phyloP scores from a whole-genome alignment of 2,113 vertebrate species.

The Calidris pygmaea region DNA sequence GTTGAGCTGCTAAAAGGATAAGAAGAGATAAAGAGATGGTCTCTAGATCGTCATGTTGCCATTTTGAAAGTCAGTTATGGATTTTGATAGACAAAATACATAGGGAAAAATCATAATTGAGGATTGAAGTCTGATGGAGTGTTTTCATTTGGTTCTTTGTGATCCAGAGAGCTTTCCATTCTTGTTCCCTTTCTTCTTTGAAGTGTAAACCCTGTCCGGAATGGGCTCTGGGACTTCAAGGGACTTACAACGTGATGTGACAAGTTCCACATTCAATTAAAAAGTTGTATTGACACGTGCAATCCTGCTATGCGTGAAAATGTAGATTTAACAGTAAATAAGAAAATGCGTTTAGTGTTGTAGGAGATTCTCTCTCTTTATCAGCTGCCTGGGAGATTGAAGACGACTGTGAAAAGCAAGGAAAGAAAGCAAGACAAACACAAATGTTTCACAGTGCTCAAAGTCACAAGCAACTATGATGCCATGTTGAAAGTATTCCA shows the following conservation, averaged over 20 bases:
- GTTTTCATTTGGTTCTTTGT: slow-evolving; percentile 12
- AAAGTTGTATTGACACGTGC: slow-evolving; percentile 3
- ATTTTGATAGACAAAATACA: slow-evolving; percentile 1
- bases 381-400: neutral
- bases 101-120: neutral
- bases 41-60: neutral
- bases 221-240: slow-evolving; percentile 32
- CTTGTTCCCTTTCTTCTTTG: slow-evolving; percentile 13
- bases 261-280: slow-evolving; percentile 38
- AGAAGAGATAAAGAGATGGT: neutral
- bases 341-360: neutral
- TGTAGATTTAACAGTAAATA: slow-evolving; percentile 27
- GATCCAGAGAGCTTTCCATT: slow-evolving; percentile 12
- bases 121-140: neutral
- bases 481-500: slow-evolving; percentile 11
- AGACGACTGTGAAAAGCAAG: neutral
- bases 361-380: neutral
- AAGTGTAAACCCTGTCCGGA: slow-evolving; percentile 31
- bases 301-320: slow-evolving; percentile 21
- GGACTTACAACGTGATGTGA: slow-evolving; percentile 28
- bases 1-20: neutral
- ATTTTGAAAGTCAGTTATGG: slow-evolving; percentile 2
- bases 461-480: slow-evolving; percentile 39
- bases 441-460: slow-evolving; percentile 15
- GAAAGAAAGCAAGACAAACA: slow-evolving; percentile 5